A percentile compares a stretch with the other conserved stretches of the same genome.
Evolutionary conservation across 2,888 invertebrate genomes (phyloP).

Genomic region (Mesopsocus fuscifrons): DNA sequence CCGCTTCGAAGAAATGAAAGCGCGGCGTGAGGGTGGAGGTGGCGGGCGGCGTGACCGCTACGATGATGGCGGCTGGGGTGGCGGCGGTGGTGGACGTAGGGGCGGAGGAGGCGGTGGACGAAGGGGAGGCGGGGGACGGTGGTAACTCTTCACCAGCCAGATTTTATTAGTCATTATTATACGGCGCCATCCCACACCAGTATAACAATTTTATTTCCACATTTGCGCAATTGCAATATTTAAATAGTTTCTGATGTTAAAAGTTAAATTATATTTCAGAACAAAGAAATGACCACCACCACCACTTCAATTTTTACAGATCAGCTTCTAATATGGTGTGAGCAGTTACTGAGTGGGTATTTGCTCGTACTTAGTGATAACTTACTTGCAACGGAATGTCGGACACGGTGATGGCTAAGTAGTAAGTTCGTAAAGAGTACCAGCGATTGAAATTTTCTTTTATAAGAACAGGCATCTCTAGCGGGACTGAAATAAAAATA

Average conservation of each 20-base stretch:
- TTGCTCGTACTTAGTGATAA: too few species aligned
- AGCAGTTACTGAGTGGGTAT: too few species aligned
- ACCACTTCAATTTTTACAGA: too few species aligned
- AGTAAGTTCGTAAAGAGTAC: conserved; percentile 90
- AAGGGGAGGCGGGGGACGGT: conserved; percentile 10
- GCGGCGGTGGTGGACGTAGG: conserved; percentile 18
- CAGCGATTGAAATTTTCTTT: conserved; percentile 94
- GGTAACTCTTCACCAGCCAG: neutral
- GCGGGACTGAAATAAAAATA: conserved; percentile 50
- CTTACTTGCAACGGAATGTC: conserved; percentile 94
- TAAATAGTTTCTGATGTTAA: too few species aligned
- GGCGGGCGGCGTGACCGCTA: conserved; percentile 19
- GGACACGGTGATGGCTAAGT: conserved; percentile 85
- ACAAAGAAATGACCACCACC: too few species aligned
- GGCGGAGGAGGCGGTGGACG: conserved; percentile 14
- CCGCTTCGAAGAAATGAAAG: conserved; percentile 47
- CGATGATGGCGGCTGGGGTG: conserved; percentile 16
- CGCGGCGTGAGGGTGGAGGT: conserved; percentile 31
- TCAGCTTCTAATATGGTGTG: too few species aligned
- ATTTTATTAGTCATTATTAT: too few species aligned
- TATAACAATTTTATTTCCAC: too few species aligned
- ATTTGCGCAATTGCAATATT: too few species aligned
- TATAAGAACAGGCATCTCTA: conserved; percentile 86
- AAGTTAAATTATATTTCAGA: too few species aligned
- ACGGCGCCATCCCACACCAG: too few species aligned